Base-by-base conservation (phyloP, 2,888 invertebrate species). In the Limnephilus marmoratus region DNA sequence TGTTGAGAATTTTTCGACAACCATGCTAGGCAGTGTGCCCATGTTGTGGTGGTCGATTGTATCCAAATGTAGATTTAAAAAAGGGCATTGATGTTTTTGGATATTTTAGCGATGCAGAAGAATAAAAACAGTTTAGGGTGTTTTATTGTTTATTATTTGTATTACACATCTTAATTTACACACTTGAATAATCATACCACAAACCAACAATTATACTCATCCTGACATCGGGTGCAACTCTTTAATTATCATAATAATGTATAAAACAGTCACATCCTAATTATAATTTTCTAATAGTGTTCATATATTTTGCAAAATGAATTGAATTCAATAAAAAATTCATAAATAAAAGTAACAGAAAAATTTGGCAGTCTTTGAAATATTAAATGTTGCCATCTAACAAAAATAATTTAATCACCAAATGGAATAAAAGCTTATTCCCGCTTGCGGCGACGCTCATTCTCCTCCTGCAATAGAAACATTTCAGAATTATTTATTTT, bases 371-470 rank as follows among this genome's bases (percentile, higher is more conserved):
- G 93, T 93, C 93, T 93, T 93, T 90, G 86, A 93, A 92, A 87
- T 90, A 91, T 93, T 93, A 86, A 91, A 92, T 91, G 91, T 90
- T 92, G 92, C 90, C 91, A 68, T 93, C 87, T 90, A 91, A 91
- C 53, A 85, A 92, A 85, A 92, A 87, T 92, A 87, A 81, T 29
- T 86, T 92, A 45, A 68, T 92, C 45, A 90, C 81, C 24, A 90
- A 90, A 80, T 34, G 68, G 49, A 49, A 81, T 24, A 83, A n/a
- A 53, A 90, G 24, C 94, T 95, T 96, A 96, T 93, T 96, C 95
- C 95, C 96, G 96, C 94, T 96, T 96, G 94, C 96, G 96, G 94
- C 96, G 96, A 94, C 96, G 96, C 93, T 96, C 95, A 93, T 96
- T 95, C 94, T 96, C 96, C 94, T 96, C 96, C 96, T 96, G 95